Conservation (phyloP, 2,113 vertebrate species). For the Perca flavescens region DNA sequence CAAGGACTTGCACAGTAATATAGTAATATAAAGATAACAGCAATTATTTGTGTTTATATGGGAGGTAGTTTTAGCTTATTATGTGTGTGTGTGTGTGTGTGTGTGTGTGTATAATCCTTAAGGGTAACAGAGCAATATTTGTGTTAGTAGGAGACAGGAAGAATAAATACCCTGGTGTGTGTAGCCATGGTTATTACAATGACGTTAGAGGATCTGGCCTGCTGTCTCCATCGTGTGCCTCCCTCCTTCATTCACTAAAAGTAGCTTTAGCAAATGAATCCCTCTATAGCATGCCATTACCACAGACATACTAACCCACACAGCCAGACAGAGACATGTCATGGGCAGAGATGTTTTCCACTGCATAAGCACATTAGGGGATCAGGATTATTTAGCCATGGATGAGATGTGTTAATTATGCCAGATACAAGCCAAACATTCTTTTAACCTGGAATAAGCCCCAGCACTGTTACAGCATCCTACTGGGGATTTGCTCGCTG, state of each 20-base stretch:
- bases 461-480: conserved; percentile 37
- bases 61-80: conserved; percentile 21
- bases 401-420: conserved; percentile 77
- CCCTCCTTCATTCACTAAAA: conserved; percentile 83
- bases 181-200: conserved; percentile 84
- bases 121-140: conserved; percentile 65
- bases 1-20: not conserved
- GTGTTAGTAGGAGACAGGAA: conserved; percentile 64
- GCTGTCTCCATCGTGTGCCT: conserved; percentile 68
- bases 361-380: conserved; percentile 77
- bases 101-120: conserved; percentile 53
- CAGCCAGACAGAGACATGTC: conserved; percentile 67
- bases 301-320: conserved; percentile 72
- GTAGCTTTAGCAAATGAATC: conserved; percentile 73
- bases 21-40: conserved; percentile 10
- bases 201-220: conserved; percentile 77
- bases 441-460: conserved; percentile 65
- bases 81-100: conserved; percentile 33
- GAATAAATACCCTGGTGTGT: conserved; percentile 78
- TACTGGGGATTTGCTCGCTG: conserved; percentile 59
- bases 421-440: conserved; percentile 67
- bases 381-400: conserved; percentile 72
- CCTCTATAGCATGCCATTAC: conserved; percentile 59
- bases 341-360: conserved; percentile 64
- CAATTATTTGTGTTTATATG: conserved; percentile 38